Base-by-base conservation (phyloP, 1,140 invertebrate species). In the Caenorhabditis elegans region DNA sequence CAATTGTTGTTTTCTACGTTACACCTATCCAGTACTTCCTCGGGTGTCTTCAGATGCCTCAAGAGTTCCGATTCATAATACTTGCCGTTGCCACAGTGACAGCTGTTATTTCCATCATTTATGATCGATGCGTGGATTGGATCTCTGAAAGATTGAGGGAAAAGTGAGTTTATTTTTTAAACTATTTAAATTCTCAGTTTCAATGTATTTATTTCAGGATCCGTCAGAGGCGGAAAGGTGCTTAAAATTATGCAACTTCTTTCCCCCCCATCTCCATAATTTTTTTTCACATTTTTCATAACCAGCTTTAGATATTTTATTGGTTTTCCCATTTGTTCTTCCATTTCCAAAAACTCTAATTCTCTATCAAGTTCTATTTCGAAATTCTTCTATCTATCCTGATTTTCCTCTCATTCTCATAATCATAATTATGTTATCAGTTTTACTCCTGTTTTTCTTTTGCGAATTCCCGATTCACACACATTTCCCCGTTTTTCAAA, bases 71-170 rank as follows among this genome's bases (percentile, higher is more conserved):
- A 4, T 36, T 65, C 17, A 36, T 65, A 15, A 65, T 65, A 3
- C 31, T 65, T 15, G 10, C 1, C 13, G 17, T 65, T 3, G 55
- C 55, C 11, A 34, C 22, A 0, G 8, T 65, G 19, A 65, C 55
- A 3, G 55, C 55, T 0, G 11, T 65, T n/a, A 17, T 65, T 0
- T 65, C 55, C 4, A 34, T 65, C 8, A 6, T 34, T 1, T 65
- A 65, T 19, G 55, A 65, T 36, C 11, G 55, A 65, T 65, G 55
- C 34, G 55, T 65, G 13, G 55, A 65, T 65, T 65, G 55, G 55
- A 65, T 65, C 34, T 65, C 55, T 3, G 15, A 1, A 3, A 31
- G 34, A 65, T 24, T 65, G n/a, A 65, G 55, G 8, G 55, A 65
- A 36, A 31, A 65, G 55, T 60, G 17, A 15, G 53, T 36, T 60